Base-by-base conservation (phyloP, 2,797 vertebrate genomes). In the Anabacerthia variegaticeps region DNA sequence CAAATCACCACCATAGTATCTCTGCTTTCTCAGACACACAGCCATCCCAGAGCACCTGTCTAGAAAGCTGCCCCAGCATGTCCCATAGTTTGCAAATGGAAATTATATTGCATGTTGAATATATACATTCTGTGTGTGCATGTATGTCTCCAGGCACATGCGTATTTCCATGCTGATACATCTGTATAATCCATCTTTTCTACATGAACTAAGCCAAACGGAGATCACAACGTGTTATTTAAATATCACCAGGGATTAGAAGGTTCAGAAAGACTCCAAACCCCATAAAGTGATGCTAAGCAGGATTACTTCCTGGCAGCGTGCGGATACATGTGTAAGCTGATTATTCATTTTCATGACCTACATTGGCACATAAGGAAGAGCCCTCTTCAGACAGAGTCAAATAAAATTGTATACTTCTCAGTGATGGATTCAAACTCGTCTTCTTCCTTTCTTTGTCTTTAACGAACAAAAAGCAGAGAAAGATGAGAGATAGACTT, bases 261-360 rank as follows among this genome's bases (percentile, higher is more conserved):
- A 90, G 91, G 92, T 95, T 95, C 91, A 92, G 92, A 96, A 96
- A 94, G 92, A 94, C 82, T 95, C 81, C 96, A 97, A 96, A 88
- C 80, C 89, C 92, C 88, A 95, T 74, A 97, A 95, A 96, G 97
- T 96, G 93, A 92, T 92, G 95, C 96, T 97, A 97, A 97, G 97
- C 80, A 92, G 96, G 97, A 98, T 98, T 97, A 97, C 91, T 91
- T 92, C 90, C 82, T 84, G 74, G 83, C 84, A 96, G 95, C 34
- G 85, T 93, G 93, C 95, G 97, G 82, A 87, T 94, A 96, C 88
- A 88, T 85, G 90, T 94, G 89, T 96, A 97, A 97, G 93, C 95
- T 96, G 97, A 96, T 96, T 97, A 96, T 86, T 88, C 84, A 74
- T 96, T 97, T 96, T 86, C 92, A 93, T 97, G 95, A 96, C 96